phyloP scores from a whole-genome alignment of 2,888 invertebrate species.

The Leptopilina syphax region DNA sequence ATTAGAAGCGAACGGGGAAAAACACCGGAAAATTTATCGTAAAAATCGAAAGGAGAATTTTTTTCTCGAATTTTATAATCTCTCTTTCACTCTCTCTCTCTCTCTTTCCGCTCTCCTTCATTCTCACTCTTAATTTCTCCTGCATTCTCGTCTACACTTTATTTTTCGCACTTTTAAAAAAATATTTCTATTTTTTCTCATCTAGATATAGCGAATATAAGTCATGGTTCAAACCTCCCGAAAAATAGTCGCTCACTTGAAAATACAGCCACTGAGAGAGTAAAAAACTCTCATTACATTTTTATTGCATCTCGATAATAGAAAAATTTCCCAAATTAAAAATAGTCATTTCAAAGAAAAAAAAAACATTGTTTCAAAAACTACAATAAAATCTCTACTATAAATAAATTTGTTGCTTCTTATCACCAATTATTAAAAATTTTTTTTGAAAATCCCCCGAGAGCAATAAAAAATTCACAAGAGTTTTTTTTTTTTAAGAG shows the following conservation, averaged over 20 bases:
- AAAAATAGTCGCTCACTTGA: conserved; percentile 29
- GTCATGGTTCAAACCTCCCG: conserved; percentile 21
- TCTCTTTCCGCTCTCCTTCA: conserved; percentile 37
- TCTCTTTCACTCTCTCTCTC: conserved; percentile 40
- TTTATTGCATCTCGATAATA: conserved; percentile 4
- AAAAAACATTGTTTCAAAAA: no score
- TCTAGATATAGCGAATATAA: conserved; percentile 28
- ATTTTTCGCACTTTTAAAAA: conserved; percentile 43
- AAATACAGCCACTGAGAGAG: not conserved
- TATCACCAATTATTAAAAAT: no score
- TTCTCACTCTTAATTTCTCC: conserved; percentile 37
- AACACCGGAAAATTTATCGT: not conserved
- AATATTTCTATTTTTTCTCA: not conserved
- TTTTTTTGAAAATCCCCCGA: no score
- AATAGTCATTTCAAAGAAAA: no score
- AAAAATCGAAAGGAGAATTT: no score
- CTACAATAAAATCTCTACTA: no score
- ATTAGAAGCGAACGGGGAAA: not conserved
- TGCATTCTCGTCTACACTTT: conserved; percentile 41
- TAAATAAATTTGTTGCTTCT: no score
- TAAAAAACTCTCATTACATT: not conserved
- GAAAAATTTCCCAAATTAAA: not conserved
- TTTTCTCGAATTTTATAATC: no score
- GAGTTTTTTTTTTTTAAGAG: no score
- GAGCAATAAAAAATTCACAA: no score